phyloP scores from a whole-genome alignment of 2,888 invertebrate genomes.

The Leptopterna dolabrata region DNA sequence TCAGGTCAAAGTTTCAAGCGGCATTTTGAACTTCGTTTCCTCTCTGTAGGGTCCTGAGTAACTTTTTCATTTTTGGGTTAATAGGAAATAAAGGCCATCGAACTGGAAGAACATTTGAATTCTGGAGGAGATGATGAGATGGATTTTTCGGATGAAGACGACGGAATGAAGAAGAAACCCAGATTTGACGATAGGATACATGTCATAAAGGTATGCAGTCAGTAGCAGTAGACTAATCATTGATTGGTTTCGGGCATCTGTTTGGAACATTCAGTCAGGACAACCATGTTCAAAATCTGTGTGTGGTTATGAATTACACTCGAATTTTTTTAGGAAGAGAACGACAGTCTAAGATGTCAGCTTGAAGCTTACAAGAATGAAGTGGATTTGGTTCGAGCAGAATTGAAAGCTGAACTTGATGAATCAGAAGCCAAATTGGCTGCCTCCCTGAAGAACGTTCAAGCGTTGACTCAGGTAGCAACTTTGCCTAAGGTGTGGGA shows the following conservation, averaged over 20 bases:
- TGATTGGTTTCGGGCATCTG: no score
- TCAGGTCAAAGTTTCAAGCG: no score
- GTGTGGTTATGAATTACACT: no score
- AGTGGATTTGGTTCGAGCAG: conserved; percentile 86
- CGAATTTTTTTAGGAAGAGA: conserved; percentile 77
- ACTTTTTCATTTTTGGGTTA: neutral
- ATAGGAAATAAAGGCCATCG: conserved; percentile 78
- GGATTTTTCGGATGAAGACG: conserved; percentile 77
- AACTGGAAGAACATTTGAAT: conserved; percentile 74
- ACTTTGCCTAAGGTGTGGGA: neutral
- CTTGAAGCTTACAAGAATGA: conserved; percentile 95
- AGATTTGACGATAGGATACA: conserved; percentile 64
- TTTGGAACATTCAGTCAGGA: no score
- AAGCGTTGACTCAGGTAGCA: conserved; percentile 1
- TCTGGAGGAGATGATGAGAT: conserved; percentile 84
- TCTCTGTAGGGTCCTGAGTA: neutral
- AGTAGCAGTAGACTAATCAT: no score
- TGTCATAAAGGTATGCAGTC: conserved; percentile 61
- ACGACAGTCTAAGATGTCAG: conserved; percentile 89
- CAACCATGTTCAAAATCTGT: no score
- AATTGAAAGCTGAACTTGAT: conserved; percentile 81
- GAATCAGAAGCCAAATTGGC: conserved; percentile 88
- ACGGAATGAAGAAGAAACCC: conserved; percentile 64
- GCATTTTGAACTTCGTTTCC: no score
- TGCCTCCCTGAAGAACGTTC: conserved; percentile 72